These are phyloP conservation scores for Gymnocephalus cernua DNA, from an alignment of 2,113 vertebrate genomes.

Conservation along the genomic window DNA sequence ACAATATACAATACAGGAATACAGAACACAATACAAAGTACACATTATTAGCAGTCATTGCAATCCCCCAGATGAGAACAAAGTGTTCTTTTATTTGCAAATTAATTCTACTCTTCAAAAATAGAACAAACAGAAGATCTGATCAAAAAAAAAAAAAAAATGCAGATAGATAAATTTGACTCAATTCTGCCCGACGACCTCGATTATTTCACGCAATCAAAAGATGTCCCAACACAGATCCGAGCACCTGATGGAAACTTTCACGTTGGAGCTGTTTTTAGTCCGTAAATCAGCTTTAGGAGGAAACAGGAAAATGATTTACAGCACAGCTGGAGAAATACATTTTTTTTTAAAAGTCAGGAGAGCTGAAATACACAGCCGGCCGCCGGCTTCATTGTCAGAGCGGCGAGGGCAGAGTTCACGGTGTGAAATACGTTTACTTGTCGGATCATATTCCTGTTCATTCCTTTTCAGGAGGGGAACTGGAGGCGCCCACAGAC, in stretches of 20 bases:
- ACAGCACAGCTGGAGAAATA: conserved; percentile 16
- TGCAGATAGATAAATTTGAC: too few species aligned
- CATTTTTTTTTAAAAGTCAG: conserved; percentile 9
- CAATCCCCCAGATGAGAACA: neutral
- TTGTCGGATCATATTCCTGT: conserved; percentile 25
- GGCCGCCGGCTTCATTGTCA: conserved; percentile 2
- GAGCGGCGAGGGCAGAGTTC: conserved; percentile 17
- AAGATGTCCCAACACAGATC: conserved; percentile 36
- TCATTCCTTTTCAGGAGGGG: conserved; percentile 46
- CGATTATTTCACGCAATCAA: conserved; percentile 17
- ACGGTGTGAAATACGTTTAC: conserved; percentile 46
- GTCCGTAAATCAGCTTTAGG: conserved; percentile 59
- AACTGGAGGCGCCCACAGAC: conserved; percentile 83
- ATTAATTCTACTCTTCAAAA: neutral
- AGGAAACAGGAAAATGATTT: conserved; percentile 57
- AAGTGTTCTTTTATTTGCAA: conserved; percentile 1
- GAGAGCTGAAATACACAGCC: conserved; percentile 25
- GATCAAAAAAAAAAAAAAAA: neutral
- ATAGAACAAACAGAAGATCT: conserved; percentile 5
- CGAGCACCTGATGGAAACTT: conserved; percentile 38
- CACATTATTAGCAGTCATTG: neutral
- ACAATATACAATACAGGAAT: too few species aligned
- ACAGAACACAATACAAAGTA: too few species aligned
- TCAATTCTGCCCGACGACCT: conserved; percentile 6
- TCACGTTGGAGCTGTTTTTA: conserved; percentile 11